Conservation (phyloP, 2,113 vertebrate genomes). For the Erythrolamprus reginae region DNA sequence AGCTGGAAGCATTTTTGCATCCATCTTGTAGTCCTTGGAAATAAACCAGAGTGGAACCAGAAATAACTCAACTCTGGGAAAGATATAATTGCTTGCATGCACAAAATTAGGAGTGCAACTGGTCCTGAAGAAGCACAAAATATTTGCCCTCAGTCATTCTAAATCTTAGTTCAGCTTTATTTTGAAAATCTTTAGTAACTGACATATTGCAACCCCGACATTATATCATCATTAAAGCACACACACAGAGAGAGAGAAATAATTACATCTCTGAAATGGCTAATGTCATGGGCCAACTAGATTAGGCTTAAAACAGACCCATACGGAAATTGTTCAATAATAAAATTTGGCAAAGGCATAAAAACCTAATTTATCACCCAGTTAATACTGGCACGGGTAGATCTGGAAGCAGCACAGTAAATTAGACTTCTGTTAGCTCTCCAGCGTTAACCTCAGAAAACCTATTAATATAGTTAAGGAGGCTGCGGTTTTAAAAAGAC, state of each 20-base stretch:
- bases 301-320: neutral
- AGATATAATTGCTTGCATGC: neutral
- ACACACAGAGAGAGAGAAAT: neutral
- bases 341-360: conserved; percentile 13
- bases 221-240: neutral
- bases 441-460: conserved; percentile 20
- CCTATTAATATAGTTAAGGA: conserved; percentile 51
- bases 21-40: neutral
- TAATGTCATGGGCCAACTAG: neutral
- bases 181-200: neutral
- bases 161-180: neutral
- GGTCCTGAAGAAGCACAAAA: neutral
- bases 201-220: neutral
- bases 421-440: conserved; percentile 27
- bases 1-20: neutral
- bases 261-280: neutral
- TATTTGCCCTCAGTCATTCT: neutral
- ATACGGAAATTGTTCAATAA: neutral
- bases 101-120: neutral
- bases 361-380: conserved; percentile 7
- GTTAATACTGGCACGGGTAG: conserved; percentile 21
- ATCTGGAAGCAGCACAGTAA: conserved; percentile 16
- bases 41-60: neutral
- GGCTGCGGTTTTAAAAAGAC: conserved; percentile 27
- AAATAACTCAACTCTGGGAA: neutral